A percentile compares a stretch with the other conserved stretches of the same genome.
Evolutionary conservation across 2,888 invertebrate genomes (phyloP).

Genomic region (Aproaerema taeniolella): DNA sequence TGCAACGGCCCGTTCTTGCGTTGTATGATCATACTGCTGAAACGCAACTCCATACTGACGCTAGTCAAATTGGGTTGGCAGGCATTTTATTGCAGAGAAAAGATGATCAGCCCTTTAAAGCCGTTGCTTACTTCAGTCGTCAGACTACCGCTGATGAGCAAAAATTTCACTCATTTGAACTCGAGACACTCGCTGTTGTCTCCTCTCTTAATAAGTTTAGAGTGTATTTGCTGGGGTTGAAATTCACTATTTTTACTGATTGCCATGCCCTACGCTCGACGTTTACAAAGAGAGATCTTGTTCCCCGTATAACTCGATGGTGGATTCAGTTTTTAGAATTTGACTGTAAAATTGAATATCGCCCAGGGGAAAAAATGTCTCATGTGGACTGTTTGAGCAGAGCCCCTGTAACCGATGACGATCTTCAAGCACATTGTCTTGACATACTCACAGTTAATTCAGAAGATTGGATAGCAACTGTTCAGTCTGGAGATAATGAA

Average conservation of each 20-base stretch:
- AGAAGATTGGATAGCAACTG: conserved; percentile 20
- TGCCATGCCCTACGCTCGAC: conserved; percentile 32
- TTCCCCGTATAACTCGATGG: conserved; percentile 33
- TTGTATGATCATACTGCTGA: conserved; percentile 23
- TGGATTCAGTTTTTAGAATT: conserved; percentile 32
- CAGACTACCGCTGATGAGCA: conserved; percentile 30
- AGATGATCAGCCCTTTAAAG: conserved; percentile 11
- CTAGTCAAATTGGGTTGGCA: conserved; percentile 29
- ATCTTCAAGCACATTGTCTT: conserved; percentile 1
- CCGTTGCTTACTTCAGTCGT: conserved; percentile 31
- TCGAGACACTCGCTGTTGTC: conserved; percentile 40
- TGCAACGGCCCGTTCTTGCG: conserved; percentile 23
- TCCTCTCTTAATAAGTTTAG: conserved; percentile 31
- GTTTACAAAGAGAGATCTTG: conserved; percentile 28
- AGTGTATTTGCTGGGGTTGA: conserved; percentile 30
- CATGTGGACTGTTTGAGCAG: conserved; percentile 34
- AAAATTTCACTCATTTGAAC: conserved; percentile 34
- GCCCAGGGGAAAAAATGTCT: conserved; percentile 26
- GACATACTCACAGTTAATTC: conserved; percentile 9
- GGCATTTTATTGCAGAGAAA: conserved; percentile 29
- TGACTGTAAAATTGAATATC: conserved; percentile 27
- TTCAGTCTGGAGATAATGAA: neutral
- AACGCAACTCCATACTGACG: conserved; percentile 35
- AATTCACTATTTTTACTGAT: conserved; percentile 33
- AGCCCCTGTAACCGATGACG: conserved; percentile 15